Base-by-base conservation (phyloP, 2,888 invertebrate genomes). In the Rosalia funebris region DNA sequence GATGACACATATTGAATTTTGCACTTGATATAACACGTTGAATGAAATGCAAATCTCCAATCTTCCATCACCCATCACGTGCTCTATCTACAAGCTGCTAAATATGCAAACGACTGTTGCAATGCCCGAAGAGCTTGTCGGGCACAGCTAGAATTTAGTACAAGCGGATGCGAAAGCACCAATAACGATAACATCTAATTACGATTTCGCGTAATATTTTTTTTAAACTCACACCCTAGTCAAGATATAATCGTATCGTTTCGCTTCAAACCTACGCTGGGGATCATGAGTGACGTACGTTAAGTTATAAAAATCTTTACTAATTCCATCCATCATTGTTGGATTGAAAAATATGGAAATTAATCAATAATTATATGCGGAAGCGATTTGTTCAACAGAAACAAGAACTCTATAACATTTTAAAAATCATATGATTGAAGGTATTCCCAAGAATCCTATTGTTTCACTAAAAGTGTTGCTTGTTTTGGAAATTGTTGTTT, bases 121-220 rank as follows among this genome's bases (percentile, higher is more conserved):
- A 17, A 17, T 41, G 41, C 11, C 17, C 19, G 17, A 17, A 1
- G 19, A 19, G 17, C 41, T 41, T 1, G 41, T 17, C 41, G 17
- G 17, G 10, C 15, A 25, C 7, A 3, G 39, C 3, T 39, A 3
- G 17, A 41, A 41, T 41, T 41, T 41, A 41, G 41, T 17, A 16
- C 41, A 41, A 41, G 41, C 41, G 41, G 41, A 41, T 41, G 17
- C 17, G 4, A 17, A 15, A 12, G 17, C 41, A 17, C 41, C 17
- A 41, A 41, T 41, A 41, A 16, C 16, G 41, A 41, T 41, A 41
- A 1, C 19, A 19, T 41, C 41, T 41, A 41, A 41, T 41, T 41
- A 19, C 41, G 41, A 17, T 41, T 17, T 41, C 19, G n/a, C 9
- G n/a, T 41, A 41, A 41, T n/a, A 41, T 17, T 17, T 41, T 41